Base-by-base conservation (phyloP, 2,797 vertebrate genomes). In the Pantherophis alleghaniensis region DNA sequence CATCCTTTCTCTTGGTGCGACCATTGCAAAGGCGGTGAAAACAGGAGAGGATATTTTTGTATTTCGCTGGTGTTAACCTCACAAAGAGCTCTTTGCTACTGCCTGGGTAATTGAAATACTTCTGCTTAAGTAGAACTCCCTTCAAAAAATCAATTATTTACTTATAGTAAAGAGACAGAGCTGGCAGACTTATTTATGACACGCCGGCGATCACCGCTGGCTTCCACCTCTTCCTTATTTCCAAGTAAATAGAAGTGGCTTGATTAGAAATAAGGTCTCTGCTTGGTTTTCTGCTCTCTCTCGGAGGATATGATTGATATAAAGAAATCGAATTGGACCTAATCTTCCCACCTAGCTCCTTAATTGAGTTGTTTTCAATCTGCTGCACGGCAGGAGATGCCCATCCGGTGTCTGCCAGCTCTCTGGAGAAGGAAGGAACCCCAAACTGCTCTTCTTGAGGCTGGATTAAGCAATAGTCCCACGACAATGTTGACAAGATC, bases 211-310 rank as follows among this genome's bases (percentile, higher is more conserved):
- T 94, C 89, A 59, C 91, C 90, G 28, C 93, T 42, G 28, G 91
- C 91, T 95, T 95, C 92, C 94, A 96, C 94, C 93, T 92, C 95
- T 93, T 96, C 94, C 96, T 91, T 96, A 95, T 95, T 96, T 92
- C 89, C 37, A 90, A 90, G 91, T 92, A 91, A 95, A 96, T 94
- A 94, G 96, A 95, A 96, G 90, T 94, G 47, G 92, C n/a, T 69
- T 94, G 95, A 96, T 95, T 93, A 93, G 94, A 96, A 94, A 96
- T 95, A 96, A 96, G 95, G 95, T 95, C 95, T 95, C 92, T 88
- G 94, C 5, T 28, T 55, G 66, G n/a, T 18, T 86, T 22, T 4
- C 12, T 37, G 69, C 12, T 42, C 63, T 11, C 10, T 2, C 14
- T 10, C n/a, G 2, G 95, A 95, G 94, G 91, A 92, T 93, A 93